Evolutionary conservation across 2,888 invertebrate genomes (phyloP).

Genomic region (Pegoplata infirma): DNA sequence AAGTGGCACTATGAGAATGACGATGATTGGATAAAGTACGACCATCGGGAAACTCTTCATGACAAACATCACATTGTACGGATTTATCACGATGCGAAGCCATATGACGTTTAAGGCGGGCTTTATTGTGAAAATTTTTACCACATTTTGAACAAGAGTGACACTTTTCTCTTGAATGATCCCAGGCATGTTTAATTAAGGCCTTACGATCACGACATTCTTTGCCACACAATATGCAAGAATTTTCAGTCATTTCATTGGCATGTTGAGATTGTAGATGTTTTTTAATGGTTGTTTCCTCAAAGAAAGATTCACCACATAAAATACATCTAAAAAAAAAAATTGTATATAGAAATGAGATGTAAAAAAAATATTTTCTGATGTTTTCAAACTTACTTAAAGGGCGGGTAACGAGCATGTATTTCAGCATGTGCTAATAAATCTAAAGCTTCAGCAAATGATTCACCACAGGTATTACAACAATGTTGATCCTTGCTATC

Average conservation of each 20-base stretch:
- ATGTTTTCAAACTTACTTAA: slow-evolving; percentile 77
- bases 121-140: slow-evolving; percentile 85
- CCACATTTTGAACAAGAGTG: slow-evolving; percentile 84
- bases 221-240: slow-evolving; percentile 84
- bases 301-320: slow-evolving; percentile 83
- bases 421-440: slow-evolving; percentile 88
- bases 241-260: slow-evolving; percentile 82
- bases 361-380: too few relatives aligned
- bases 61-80: slow-evolving; percentile 84
- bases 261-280: slow-evolving; percentile 82
- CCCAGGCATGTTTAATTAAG: slow-evolving; percentile 84
- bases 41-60: slow-evolving; percentile 85
- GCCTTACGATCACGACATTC: slow-evolving; percentile 84
- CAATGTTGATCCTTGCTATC: slow-evolving; percentile 80
- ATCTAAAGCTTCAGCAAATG: slow-evolving; percentile 86
- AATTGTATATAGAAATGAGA: too few relatives aligned
- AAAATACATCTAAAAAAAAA: slow-evolving; percentile 80
- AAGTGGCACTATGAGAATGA: slow-evolving; percentile 80
- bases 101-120: slow-evolving; percentile 83
- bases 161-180: slow-evolving; percentile 83
- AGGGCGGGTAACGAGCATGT: slow-evolving; percentile 83
- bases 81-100: slow-evolving; percentile 85
- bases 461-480: slow-evolving; percentile 89
- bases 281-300: slow-evolving; percentile 82
- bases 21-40: slow-evolving; percentile 84